These are phyloP conservation scores for Nomada fucata DNA, from an alignment of 2,888 invertebrate species.

Conservation along the genomic window DNA sequence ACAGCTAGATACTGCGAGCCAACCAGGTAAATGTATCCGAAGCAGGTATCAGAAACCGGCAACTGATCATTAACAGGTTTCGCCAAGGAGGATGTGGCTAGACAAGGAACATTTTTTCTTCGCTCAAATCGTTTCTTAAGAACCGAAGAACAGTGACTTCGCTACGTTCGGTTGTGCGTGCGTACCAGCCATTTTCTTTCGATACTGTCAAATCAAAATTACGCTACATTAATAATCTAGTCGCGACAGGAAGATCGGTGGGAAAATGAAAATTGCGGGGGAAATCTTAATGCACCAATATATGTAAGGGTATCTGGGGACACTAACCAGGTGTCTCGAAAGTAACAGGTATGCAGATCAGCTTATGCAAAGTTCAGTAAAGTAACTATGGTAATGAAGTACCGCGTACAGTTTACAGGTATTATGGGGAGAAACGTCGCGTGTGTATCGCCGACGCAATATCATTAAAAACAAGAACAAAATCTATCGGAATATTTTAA, in stretches of 20 bases:
- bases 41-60: conserved; percentile 36
- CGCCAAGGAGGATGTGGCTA: conserved; percentile 47
- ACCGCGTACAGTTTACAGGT: not conserved
- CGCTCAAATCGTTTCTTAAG: not conserved
- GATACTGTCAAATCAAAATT: conserved; percentile 17
- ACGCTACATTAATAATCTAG: conserved; percentile 1
- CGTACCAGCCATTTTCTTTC: not conserved
- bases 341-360: not conserved
- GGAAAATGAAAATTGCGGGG: not conserved
- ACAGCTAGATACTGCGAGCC: conserved; percentile 33
- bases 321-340: conserved; percentile 1
- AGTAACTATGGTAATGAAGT: not conserved
- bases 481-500: not conserved
- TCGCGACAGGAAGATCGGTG: not conserved
- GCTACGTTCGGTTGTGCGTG: not conserved
- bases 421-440: not conserved
- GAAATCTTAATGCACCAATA: not conserved
- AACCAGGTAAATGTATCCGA: conserved; percentile 32
- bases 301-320: not conserved
- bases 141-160: conserved; percentile 14
- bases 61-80: conserved; percentile 61
- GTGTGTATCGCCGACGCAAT: not conserved
- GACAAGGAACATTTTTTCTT: conserved; percentile 31
- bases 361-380: conserved; percentile 8
- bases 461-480: not conserved